Evolutionary conservation across 1,140 invertebrate species (phyloP), one percentile per base, ranked within the genome.

Genomic region (Zaprionus kolodkinae): DNA sequence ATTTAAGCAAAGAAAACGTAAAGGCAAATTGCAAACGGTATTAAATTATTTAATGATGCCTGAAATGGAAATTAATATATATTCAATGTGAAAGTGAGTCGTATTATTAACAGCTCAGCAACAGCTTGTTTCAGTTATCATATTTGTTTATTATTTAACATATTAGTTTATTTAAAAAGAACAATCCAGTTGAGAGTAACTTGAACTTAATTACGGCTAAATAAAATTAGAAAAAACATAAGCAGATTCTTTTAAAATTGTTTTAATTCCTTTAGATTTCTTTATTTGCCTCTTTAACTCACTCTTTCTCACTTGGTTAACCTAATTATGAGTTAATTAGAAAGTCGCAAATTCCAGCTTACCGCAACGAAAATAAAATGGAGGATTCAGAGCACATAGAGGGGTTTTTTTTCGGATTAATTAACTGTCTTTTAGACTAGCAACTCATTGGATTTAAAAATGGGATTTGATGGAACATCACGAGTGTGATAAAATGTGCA

Each of bases 241-340:
- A n/a, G 21, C 21, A 40, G n/a, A n/a, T n/a, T 40, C 1, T 15
- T 6, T 3, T 21, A 3, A 15, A 45, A 25, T 4, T 1, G 17
- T 48, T 17, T 25, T 25, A 12, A 9, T 40, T 33, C 48, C 21
- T 17, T 25, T 43, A n/a, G 5, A 43, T 60, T 13, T 60, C 3
- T 27, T 30, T 27, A 25, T 6, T 43, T 12, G 3, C 10, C 30
- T 27, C 27, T 11, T 30, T 9, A 11, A 48, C 25, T 21, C 50
- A 13, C 25, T 17, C n/a, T n/a, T n/a, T 30, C 4, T 35, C n/a
- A 5, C 12, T 50, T 21, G 12, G 13, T 12, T 10, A 64, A 43
- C 52, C 52, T 45, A 64, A 64, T 65, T 65, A 65, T 4, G 52
- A 43, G 52, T 43, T 65, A 65, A 65, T 65, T 56, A 56, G 21